Conservation (phyloP, 1,140 invertebrate genomes). For the Megalonaias nervosa region DNA sequence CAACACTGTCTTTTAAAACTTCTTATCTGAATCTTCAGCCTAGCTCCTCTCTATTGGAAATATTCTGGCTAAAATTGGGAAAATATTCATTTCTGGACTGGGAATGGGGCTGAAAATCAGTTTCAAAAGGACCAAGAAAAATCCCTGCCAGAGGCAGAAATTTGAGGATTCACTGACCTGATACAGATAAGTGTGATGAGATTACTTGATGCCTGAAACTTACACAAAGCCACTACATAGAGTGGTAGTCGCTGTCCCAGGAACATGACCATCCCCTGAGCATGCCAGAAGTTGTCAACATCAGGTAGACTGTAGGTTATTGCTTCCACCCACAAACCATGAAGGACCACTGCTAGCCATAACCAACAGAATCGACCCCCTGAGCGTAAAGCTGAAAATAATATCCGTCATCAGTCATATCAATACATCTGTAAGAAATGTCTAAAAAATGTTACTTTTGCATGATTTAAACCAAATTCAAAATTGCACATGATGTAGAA, state of each 20-base stretch:
- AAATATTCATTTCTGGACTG: too few relatives aligned
- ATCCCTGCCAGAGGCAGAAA: not conserved
- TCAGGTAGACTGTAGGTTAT: slow-evolving; percentile 78
- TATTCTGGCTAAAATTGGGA: too few relatives aligned
- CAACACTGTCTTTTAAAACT: too few relatives aligned
- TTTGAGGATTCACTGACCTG: not conserved
- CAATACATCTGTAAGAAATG: too few relatives aligned
- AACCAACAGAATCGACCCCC: slow-evolving; percentile 81
- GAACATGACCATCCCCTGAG: slow-evolving; percentile 81
- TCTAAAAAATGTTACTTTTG: too few relatives aligned
- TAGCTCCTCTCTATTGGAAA: too few relatives aligned
- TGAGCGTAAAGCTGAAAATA: slow-evolving; percentile 76
- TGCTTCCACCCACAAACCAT: slow-evolving; percentile 78
- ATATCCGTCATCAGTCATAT: not conserved
- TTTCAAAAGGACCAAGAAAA: too few relatives aligned
- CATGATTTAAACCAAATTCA: too few relatives aligned
- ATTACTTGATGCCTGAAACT: slow-evolving; percentile 64
- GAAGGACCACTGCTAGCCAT: slow-evolving; percentile 80
- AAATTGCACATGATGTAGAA: too few relatives aligned
- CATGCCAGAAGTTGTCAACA: slow-evolving; percentile 85
- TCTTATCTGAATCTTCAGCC: too few relatives aligned
- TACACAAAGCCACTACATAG: slow-evolving; percentile 82
- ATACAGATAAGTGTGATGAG: not conserved
- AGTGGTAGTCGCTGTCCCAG: slow-evolving; percentile 80
- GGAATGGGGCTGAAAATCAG: not conserved